Evolutionary conservation across 2,888 invertebrate species (phyloP).

Genomic region (Drosophila rellima): DNA sequence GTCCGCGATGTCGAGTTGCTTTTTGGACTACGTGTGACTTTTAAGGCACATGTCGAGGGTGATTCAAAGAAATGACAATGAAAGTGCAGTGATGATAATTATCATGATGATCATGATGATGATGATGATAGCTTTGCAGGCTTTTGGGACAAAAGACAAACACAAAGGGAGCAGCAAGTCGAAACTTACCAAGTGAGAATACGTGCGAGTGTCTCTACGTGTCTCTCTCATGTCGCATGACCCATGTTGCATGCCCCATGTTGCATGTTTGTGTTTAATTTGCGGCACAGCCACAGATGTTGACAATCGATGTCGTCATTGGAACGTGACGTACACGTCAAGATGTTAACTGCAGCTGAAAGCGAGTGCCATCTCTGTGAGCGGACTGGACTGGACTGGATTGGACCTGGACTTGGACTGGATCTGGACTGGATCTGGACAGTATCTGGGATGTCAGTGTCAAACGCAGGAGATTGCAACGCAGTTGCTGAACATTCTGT

Average conservation of each 20-base stretch:
- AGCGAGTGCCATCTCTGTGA: background rate
- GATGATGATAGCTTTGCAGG: conserved; percentile 33
- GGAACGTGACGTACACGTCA: conserved; percentile 41
- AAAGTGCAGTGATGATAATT: conserved; percentile 20
- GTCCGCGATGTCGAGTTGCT: conserved; percentile 22
- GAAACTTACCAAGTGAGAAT: conserved; percentile 15
- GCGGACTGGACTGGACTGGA: conserved; percentile 17
- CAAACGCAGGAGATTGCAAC: conserved; percentile 27
- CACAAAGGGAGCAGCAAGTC: conserved; percentile 50
- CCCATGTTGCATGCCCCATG: background rate
- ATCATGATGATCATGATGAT: conserved; percentile 5
- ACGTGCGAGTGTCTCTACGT: conserved; percentile 29
- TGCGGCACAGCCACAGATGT: conserved; percentile 63
- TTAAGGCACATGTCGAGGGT: conserved; percentile 26
- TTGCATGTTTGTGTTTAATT: conserved; percentile 73
- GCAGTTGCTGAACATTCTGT: conserved; percentile 15
- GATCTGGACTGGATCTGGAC: conserved; percentile 1
- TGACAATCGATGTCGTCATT: conserved; percentile 69
- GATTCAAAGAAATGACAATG: conserved; percentile 22
- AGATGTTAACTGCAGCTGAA: conserved; percentile 16
- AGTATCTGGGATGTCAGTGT: conserved; percentile 26
- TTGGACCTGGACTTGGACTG: conserved; percentile 9
- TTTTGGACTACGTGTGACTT: conserved; percentile 33
- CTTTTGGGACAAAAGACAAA: conserved; percentile 43
- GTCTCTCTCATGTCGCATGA: background rate